These are phyloP conservation scores for Fundulus diaphanus DNA, from an alignment of 2,797 vertebrate genomes.

Conservation along the genomic window DNA sequence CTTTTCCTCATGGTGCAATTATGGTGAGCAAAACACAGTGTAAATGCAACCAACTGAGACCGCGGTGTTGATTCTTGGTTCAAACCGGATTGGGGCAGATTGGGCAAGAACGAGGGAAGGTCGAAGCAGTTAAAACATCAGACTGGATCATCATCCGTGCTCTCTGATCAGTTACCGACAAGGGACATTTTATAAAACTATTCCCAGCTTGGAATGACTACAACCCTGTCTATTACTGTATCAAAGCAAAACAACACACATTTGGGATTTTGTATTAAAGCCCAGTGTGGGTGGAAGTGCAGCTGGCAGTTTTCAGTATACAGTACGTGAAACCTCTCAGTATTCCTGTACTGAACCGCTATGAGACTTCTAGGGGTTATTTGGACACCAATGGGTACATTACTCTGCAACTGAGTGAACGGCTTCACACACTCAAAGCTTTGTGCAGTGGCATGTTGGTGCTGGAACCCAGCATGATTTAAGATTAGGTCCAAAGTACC, in stretches of 20 bases:
- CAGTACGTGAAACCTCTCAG: conserved; percentile 28
- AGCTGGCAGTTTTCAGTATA: conserved; percentile 25
- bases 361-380: conserved; percentile 19
- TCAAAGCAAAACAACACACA: conserved; percentile 24
- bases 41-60: conserved; percentile 47
- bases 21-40: conserved; percentile 53
- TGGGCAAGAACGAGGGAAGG: conserved; percentile 10
- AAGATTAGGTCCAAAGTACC: conserved; percentile 48
- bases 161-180: conserved; percentile 27
- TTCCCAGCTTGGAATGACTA: not conserved
- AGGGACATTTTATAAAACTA: conserved; percentile 30
- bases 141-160: conserved; percentile 12
- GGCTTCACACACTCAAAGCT: conserved; percentile 52
- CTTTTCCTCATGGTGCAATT: conserved; percentile 48
- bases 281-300: conserved; percentile 25
- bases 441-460: conserved; percentile 61
- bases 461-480: conserved; percentile 43
- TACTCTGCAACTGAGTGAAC: conserved; percentile 38
- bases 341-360: conserved; percentile 19
- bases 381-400: conserved; percentile 26
- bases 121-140: conserved; percentile 18
- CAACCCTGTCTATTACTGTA: conserved; percentile 15
- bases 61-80: conserved; percentile 45
- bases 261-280: conserved; percentile 26
- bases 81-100: conserved; percentile 51